These are phyloP conservation scores for Agrochola circellaris DNA, from an alignment of 2,888 invertebrate species.

Conservation along the genomic window DNA sequence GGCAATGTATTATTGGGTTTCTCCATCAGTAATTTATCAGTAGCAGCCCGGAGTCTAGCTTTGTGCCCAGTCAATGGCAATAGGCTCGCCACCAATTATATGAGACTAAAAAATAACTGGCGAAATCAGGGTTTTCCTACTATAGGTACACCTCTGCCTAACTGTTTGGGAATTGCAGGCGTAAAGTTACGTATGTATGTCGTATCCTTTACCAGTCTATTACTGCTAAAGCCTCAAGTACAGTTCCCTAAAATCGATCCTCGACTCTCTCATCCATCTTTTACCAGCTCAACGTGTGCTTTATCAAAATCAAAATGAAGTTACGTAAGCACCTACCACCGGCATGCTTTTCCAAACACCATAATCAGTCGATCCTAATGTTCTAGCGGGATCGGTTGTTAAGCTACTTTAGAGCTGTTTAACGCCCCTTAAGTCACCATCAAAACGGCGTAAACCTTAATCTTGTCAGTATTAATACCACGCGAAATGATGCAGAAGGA, in stretches of 20 bases:
- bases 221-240: neutral
- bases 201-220: neutral
- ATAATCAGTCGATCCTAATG: conserved; percentile 47
- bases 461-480: conserved; percentile 49
- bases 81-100: neutral
- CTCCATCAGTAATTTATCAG: neutral
- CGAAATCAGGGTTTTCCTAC: neutral
- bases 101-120: neutral
- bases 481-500: conserved; percentile 21
- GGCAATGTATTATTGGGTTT: neutral
- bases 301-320: conserved; percentile 16
- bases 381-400: conserved; percentile 37
- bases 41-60: neutral
- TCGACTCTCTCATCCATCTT: no score
- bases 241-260: neutral
- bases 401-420: conserved; percentile 49
- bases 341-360: neutral
- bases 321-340: neutral
- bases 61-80: neutral
- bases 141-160: neutral
- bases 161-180: neutral
- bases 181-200: neutral
- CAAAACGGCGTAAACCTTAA: conserved; percentile 61
- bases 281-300: neutral
- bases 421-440: conserved; percentile 55